Evolutionary conservation across 2,888 invertebrate species (phyloP).

Genomic region (Drosophila melanosoma): DNA sequence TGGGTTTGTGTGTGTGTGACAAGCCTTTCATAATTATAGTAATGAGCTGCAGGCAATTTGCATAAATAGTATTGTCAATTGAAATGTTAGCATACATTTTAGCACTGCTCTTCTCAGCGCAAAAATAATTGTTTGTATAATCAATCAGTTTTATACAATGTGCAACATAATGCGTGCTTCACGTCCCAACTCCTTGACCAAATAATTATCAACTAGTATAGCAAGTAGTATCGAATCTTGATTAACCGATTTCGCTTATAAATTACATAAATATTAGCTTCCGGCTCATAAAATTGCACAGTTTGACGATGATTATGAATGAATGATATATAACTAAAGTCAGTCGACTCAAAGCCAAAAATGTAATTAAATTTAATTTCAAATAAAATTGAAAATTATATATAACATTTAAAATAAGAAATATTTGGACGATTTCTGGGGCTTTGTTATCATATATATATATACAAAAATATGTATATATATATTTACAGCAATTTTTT

Average conservation of each 20-base stretch:
- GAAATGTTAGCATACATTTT: background rate
- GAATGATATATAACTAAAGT: too few species aligned
- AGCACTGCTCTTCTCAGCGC: background rate
- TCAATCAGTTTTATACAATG: background rate
- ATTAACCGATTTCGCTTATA: background rate
- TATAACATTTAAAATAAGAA: too few species aligned
- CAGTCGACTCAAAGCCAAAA: too few species aligned
- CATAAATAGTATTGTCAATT: background rate
- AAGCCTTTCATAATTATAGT: background rate
- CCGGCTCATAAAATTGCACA: too few species aligned
- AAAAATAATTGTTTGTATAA: background rate
- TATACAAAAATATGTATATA: background rate
- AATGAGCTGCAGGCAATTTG: conserved; percentile 3
- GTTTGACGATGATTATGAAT: too few species aligned
- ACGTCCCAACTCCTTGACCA: background rate
- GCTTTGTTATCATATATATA: background rate
- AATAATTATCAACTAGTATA: background rate
- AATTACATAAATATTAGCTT: background rate
- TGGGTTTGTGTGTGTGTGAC: background rate
- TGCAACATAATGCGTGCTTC: background rate
- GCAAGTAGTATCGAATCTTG: background rate
- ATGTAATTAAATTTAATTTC: too few species aligned
- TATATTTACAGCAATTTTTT: background rate
- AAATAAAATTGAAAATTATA: too few species aligned
- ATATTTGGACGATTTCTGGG: too few species aligned